A percentile compares a stretch with the other conserved stretches of the same genome.
Evolutionary conservation across 2,113 vertebrate genomes (phyloP).

Genomic region (human): DNA sequence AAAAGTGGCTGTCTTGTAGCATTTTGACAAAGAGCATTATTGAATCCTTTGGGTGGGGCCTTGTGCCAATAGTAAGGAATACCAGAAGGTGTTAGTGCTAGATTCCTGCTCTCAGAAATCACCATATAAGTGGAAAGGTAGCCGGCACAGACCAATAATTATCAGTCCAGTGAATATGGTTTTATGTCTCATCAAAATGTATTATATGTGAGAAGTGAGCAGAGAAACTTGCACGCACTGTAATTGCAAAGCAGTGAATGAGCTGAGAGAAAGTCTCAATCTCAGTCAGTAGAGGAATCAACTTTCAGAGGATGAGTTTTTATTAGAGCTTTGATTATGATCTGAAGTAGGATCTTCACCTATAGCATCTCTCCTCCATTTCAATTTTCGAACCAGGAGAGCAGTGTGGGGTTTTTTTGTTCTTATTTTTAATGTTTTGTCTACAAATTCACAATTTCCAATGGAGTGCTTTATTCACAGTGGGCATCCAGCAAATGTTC

Average conservation of each 20-base stretch:
- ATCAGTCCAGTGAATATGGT: not conserved
- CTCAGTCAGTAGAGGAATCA: not conserved
- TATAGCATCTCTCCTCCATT: not conserved
- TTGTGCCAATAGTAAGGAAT: not conserved
- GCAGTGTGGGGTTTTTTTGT: not conserved
- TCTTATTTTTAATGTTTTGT: not conserved
- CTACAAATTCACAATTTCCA: not conserved
- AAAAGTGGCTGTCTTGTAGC: not conserved
- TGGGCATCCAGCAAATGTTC: not conserved
- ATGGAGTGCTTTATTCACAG: not conserved
- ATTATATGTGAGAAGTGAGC: not conserved
- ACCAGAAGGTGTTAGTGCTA: not conserved
- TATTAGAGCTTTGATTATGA: not conserved
- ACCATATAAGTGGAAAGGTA: not conserved
- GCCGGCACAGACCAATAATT: not conserved
- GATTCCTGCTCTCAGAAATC: not conserved
- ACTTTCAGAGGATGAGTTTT: not conserved
- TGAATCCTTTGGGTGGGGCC: not conserved
- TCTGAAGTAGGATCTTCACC: not conserved
- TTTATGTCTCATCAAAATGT: not conserved
- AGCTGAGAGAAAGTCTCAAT: not conserved
- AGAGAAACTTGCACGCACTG: rapidly evolving
- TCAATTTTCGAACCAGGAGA: not conserved
- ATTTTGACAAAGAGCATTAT: not conserved
- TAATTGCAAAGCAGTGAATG: not conserved